Percentiles rank a stretch among this genome's conserved stretches.
These are phyloP conservation scores for Acyrthosiphon pisum DNA, from an alignment of 1,140 invertebrate genomes.

Conservation along the genomic window DNA sequence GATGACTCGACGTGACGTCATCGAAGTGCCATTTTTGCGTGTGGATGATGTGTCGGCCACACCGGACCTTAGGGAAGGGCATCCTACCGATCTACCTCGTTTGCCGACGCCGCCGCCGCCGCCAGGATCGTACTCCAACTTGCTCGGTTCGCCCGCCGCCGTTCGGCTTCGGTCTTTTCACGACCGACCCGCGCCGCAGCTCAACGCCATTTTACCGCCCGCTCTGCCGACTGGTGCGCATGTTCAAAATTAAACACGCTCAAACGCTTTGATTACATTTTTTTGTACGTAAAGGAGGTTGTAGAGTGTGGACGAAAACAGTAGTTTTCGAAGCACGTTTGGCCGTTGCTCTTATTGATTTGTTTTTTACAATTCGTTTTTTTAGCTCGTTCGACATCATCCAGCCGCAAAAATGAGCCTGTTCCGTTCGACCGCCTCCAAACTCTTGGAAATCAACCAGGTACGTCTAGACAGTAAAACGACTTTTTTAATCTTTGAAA, in stretches of 20 bases:
- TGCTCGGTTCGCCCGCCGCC: too few species aligned
- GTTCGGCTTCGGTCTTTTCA: background rate
- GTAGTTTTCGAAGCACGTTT: background rate
- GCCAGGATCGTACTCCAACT: background rate
- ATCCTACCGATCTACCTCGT: background rate
- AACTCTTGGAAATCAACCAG: constrained; percentile 54
- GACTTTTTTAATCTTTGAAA: background rate
- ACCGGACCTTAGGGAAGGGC: background rate
- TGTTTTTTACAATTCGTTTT: background rate
- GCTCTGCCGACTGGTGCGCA: background rate
- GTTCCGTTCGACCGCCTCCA: constrained; percentile 52
- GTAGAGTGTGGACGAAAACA: background rate
- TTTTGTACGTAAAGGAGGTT: background rate
- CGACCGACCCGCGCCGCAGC: background rate
- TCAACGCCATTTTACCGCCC: background rate
- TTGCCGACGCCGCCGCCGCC: background rate
- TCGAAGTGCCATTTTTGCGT: background rate
- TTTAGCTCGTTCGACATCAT: background rate
- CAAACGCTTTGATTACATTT: background rate
- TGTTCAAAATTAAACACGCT: background rate
- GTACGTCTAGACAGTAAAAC: background rate
- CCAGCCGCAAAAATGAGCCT: constrained; percentile 42
- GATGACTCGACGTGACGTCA: background rate
- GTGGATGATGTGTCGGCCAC: background rate
- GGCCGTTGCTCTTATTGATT: background rate